Evolutionary conservation across 2,113 vertebrate species (phyloP), one percentile per base, ranked within the genome.

Genomic region (Nicator chloris): DNA sequence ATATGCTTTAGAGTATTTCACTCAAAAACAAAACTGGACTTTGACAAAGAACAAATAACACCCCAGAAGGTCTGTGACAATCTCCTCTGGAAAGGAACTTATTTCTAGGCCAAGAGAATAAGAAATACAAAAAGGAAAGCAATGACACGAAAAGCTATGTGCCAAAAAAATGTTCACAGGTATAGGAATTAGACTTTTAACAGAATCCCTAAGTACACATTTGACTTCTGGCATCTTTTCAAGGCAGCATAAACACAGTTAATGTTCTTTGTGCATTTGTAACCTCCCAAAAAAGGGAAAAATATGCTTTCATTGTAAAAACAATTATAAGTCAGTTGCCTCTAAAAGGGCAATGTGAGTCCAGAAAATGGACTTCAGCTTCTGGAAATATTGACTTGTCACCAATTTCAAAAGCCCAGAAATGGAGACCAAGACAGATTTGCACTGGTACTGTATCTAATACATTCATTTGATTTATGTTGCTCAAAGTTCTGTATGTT

Each of bases 141-240:
- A 76, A 94, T 31, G 54, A 85, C 27, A 84, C 59, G 28, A 68
- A 85, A 82, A 75, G 31, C 63, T 66, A 6, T 8, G 24, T 45
- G 61, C 39, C 82, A 91, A 80, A 79, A 57, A 78, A 90, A 59
- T 40, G 40, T 86, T 94, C 92, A 85, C 82, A 91, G 82, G 90
- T 96, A 88, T 45, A 91, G 56, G 24, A 94, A 80, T 86, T 81
- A 81, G 33, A 66, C 35, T 90, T 90, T 82, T 92, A 86, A 94
- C 50, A 91, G 66, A 87, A 88, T 60, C 35, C 42, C 19, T 94
- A 88, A 94, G 91, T 90, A 82, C 37, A 72, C 13, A 63, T 72
- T 65, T 73, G 50, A 82, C 40, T 87, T 85, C 18, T 85, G 91
- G 54, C 73, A 72, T 63, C 50, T 95, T 93, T 90, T 90, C 70